Percentiles rank a stretch among this genome's conserved stretches.
These are phyloP conservation scores for Drosophila melanica DNA, from an alignment of 1,140 invertebrate species.

Conservation along the genomic window DNA sequence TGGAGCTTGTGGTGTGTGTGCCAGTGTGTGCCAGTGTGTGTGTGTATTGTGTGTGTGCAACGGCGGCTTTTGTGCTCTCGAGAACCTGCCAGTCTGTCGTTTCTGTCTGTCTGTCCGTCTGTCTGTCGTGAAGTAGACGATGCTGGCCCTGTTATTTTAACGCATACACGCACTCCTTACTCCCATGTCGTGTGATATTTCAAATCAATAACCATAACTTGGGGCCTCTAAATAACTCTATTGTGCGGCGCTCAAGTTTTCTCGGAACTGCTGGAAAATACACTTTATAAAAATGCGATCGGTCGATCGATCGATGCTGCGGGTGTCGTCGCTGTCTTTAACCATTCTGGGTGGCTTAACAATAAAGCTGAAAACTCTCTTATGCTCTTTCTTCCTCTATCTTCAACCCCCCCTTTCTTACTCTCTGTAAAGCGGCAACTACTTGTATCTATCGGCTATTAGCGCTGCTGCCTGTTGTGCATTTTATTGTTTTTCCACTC, in stretches of 20 bases:
- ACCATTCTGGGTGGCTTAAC: slow-evolving; percentile 51
- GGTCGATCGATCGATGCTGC: slow-evolving; percentile 25
- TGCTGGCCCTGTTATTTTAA: slow-evolving; percentile 73
- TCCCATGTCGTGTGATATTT: slow-evolving; percentile 71
- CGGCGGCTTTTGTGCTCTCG: slow-evolving; percentile 47
- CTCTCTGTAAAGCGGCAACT: slow-evolving; percentile 40
- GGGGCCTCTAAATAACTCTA: slow-evolving; percentile 76
- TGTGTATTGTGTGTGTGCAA: slow-evolving; percentile 13
- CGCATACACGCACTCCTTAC: slow-evolving; percentile 49
- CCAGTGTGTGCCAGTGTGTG: slow-evolving; percentile 1
- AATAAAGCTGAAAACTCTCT: slow-evolving; percentile 44
- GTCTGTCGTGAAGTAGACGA: slow-evolving; percentile 36
- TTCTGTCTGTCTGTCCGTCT: no score
- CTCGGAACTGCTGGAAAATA: slow-evolving; percentile 62
- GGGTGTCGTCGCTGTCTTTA: slow-evolving; percentile 28
- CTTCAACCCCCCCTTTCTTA: no score
- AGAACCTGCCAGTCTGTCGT: slow-evolving; percentile 50
- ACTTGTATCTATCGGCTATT: slow-evolving; percentile 67
- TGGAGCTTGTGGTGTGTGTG: slow-evolving; percentile 9
- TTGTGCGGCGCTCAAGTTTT: slow-evolving; percentile 74
- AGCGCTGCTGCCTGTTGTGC: slow-evolving; percentile 80
- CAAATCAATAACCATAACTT: slow-evolving; percentile 76
- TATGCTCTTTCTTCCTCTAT: neutral
- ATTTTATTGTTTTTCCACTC: slow-evolving; percentile 76
- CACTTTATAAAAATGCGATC: slow-evolving; percentile 23